A percentile compares a stretch with the other conserved stretches of the same genome.
phyloP scores from a whole-genome alignment of 2,888 invertebrate species.

The Ramazzottius varieornatus region DNA sequence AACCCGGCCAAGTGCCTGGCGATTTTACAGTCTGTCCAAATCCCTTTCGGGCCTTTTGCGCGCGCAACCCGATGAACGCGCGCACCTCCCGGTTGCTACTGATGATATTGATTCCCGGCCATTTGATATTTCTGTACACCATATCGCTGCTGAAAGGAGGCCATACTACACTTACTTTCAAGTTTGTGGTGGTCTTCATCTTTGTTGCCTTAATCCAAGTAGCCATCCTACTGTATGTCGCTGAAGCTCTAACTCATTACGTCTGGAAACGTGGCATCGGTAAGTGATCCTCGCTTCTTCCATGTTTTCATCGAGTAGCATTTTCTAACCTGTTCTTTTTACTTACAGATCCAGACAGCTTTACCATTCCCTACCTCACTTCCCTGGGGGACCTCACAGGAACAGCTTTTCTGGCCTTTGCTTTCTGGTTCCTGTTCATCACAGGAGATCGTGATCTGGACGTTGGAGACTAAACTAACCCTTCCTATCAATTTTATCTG shows the following conservation, averaged over 20 bases:
- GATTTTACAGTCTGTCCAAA: neutral
- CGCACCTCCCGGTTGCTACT: conserved; percentile 59
- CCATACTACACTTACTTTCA: conserved; percentile 51
- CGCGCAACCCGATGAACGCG: conserved; percentile 27
- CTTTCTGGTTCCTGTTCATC: neutral
- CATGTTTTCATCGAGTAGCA: neutral
- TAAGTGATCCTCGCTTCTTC: neutral
- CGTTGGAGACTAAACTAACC: neutral
- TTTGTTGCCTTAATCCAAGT: conserved; percentile 36
- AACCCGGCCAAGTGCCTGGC: neutral
- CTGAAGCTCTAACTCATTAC: neutral
- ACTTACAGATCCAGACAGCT: neutral
- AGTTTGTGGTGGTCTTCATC: conserved; percentile 52
- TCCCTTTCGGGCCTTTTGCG: neutral
- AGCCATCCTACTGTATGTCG: neutral
- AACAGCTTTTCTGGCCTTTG: neutral
- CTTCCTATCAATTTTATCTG: no score
- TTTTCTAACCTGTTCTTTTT: neutral
- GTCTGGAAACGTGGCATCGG: neutral
- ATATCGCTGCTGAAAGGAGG: conserved; percentile 56
- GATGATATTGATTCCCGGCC: conserved; percentile 62
- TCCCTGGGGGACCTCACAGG: neutral
- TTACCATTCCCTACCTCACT: conserved; percentile 1
- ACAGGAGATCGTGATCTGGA: neutral
- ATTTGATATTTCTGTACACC: conserved; percentile 61